phyloP scores from a whole-genome alignment of 2,797 vertebrate species.

The Nannoperca australis region DNA sequence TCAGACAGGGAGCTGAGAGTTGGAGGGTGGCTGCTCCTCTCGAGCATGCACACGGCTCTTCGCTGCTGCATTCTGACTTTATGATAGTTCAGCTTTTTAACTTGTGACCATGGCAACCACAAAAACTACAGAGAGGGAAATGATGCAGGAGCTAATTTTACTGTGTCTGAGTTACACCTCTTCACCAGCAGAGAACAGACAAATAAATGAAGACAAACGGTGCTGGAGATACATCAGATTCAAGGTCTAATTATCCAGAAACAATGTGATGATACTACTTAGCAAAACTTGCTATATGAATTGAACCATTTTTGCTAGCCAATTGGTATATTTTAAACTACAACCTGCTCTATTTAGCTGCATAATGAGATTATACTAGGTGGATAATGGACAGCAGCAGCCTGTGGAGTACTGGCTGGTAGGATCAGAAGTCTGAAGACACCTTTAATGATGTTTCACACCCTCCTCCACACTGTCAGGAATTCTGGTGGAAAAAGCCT shows the following conservation, averaged over 20 bases:
- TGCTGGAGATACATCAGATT: background rate
- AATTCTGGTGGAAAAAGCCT: background rate
- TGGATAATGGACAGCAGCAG: background rate
- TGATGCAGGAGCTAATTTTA: too few relatives aligned
- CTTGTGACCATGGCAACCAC: background rate
- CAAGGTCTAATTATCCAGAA: background rate
- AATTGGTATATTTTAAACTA: background rate
- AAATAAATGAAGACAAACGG: background rate
- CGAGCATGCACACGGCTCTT: too few relatives aligned
- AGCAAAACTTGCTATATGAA: background rate
- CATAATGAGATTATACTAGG: constrained; percentile 8
- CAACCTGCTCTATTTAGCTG: background rate
- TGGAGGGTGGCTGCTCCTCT: too few relatives aligned
- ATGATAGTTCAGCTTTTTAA: background rate
- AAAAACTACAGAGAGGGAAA: background rate
- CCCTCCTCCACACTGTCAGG: background rate
- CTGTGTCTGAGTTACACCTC: background rate
- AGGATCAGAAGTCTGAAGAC: background rate
- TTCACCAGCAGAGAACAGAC: background rate
- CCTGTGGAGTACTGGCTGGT: background rate
- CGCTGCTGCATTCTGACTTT: background rate
- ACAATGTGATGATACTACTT: background rate
- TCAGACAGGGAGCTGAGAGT: too few relatives aligned
- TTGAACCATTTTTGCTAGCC: background rate
- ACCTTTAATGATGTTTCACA: background rate